Base-by-base conservation (phyloP, 1,140 invertebrate genomes). In the Odontomachus brunneus region DNA sequence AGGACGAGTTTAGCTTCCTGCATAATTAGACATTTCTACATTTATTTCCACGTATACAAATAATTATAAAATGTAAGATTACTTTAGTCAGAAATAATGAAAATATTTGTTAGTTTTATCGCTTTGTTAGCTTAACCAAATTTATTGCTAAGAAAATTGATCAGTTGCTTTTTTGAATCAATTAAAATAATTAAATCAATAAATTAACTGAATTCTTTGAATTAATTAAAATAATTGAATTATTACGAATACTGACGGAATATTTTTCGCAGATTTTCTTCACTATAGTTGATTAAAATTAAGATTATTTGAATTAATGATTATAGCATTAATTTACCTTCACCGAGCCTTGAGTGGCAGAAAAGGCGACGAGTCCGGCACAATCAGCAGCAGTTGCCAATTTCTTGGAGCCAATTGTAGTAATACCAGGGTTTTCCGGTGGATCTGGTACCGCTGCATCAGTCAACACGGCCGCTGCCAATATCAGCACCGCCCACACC, bases 341-440 rank as follows among this genome's bases (percentile, higher is more conserved):
- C 33, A 90, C 87, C 4, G 85, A 86, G 26, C 88, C 89, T 59
- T 89, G 84, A 24, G 88, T 92, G 9, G 92, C 90, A 22, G 93
- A 93, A 84, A 95, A 95, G 59, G 94, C 94, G 19, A 95, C 93
- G n/a, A 92, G 89, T 59, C 93, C 93, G 33, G 91, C 88, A 74
- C 94, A 95, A 72, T 94, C 94, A 59, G 91, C 91, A 15, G 94
- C 93, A 11, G 93, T 94, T 4, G 92, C 91, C 17, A 94, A 87
- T 90, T 93, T 94, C 48, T 90, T 74, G 0, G 93, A 92, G 4
- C 93, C 92, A 17, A 93, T 84, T 17, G 93, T 93, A 2, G 93
- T 93, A 67, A 92, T 93, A 63, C 91, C 90, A 51, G 88, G 83
- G 49, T 82, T 69, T 62, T 66, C 74, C 53, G 92, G 91, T 73